A percentile compares a stretch with the other conserved stretches of the same genome.
Evolutionary conservation across 64 coral and sea anemone species (phyloP).

Genomic region (Pachyseris speciosa): DNA sequence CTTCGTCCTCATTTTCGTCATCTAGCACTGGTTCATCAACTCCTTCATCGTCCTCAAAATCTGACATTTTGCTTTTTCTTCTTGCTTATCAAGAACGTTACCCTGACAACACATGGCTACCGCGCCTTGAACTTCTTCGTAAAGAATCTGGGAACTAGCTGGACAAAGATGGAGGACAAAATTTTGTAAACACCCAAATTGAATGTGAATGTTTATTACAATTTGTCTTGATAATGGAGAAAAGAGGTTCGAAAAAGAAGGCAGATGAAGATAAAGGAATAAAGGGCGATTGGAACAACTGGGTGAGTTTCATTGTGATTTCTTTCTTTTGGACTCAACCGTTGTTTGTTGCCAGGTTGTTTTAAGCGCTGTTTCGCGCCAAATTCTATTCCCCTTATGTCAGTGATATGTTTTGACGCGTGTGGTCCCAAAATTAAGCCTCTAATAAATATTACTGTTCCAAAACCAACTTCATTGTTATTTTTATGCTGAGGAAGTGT

Average conservation of each 20-base stretch:
- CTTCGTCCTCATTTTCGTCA: slow-evolving; percentile 93
- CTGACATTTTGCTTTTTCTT: slow-evolving; percentile 76
- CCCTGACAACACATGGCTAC: not conserved
- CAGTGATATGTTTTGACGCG: no score
- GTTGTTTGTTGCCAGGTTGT: not conserved
- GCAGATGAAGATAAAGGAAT: not conserved
- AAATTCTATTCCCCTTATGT: no score
- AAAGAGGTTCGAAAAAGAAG: slow-evolving; percentile 2
- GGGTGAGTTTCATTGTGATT: not conserved
- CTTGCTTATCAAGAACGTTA: not conserved
- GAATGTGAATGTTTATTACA: not conserved
- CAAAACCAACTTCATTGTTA: no score
- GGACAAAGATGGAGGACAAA: slow-evolving; percentile 5
- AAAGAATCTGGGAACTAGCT: not conserved
- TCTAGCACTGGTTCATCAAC: slow-evolving; percentile 98
- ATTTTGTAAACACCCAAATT: not conserved
- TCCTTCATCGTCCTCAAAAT: slow-evolving; percentile 98
- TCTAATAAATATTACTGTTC: no score
- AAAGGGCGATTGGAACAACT: slow-evolving; percentile 14
- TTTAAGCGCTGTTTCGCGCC: not conserved
- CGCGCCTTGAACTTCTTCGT: not conserved
- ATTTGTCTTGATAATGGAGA: not conserved
- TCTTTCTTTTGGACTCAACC: not conserved
- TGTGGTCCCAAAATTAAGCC: no score
- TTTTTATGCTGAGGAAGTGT: no score